Conservation (phyloP, 2,113 vertebrate genomes). For the Osmerus mordax region DNA sequence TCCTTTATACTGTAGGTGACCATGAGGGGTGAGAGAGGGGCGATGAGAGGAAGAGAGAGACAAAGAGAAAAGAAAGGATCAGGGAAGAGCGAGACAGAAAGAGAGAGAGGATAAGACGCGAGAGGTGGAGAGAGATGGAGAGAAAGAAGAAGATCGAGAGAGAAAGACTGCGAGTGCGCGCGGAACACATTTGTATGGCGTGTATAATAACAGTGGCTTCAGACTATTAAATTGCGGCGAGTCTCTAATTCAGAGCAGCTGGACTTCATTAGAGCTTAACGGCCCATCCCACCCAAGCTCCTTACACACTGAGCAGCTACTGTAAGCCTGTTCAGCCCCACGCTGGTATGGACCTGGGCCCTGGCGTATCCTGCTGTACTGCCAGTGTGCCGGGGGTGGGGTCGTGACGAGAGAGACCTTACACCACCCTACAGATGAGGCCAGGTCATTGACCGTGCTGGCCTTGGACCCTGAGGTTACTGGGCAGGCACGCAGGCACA, state of each 20-base stretch:
- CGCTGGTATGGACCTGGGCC: conserved; percentile 56
- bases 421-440: conserved; percentile 26
- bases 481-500: neutral
- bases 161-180: neutral
- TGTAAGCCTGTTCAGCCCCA: conserved; percentile 52
- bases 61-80: too few species aligned
- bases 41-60: neutral
- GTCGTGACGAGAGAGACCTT: neutral
- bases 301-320: conserved; percentile 54
- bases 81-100: neutral
- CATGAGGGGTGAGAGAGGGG: neutral
- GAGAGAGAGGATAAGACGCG: neutral
- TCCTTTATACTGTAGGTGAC: too few species aligned
- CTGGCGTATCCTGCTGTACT: conserved; percentile 3
- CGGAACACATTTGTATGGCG: too few species aligned
- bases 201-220: conserved; percentile 4
- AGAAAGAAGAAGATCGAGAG: neutral
- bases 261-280: conserved; percentile 66
- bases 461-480: conserved; percentile 34
- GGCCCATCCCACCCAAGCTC: conserved; percentile 53
- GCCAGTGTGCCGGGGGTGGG: conserved; percentile 4
- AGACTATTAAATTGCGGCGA: conserved; percentile 30
- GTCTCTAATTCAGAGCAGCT: conserved; percentile 60
- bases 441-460: conserved; percentile 5
- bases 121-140: neutral